A percentile compares a stretch with the other conserved stretches of the same genome.
Evolutionary conservation across 2,888 invertebrate species (phyloP).

Genomic region (Eupithecia centaureata): DNA sequence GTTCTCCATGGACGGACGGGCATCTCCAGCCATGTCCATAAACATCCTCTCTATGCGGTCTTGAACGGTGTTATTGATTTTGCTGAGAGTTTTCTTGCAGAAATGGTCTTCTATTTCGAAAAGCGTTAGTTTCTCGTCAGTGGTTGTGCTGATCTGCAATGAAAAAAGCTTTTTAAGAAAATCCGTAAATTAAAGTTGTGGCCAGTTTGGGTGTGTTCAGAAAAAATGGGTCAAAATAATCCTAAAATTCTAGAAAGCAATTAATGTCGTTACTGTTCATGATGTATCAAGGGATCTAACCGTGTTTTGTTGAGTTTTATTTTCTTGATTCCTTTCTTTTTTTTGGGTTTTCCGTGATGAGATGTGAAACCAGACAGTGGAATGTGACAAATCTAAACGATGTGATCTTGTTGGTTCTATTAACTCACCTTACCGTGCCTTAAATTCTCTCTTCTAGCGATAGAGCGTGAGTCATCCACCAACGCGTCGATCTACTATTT

Average conservation of each 20-base stretch:
- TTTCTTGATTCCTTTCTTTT: background rate
- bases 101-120: constrained; percentile 76
- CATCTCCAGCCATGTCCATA: constrained; percentile 87
- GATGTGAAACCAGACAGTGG: too few relatives aligned
- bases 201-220: background rate
- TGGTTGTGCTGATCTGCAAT: constrained; percentile 67
- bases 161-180: constrained; percentile 1
- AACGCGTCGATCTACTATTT: background rate
- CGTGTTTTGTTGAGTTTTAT: background rate
- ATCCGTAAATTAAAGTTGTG: background rate
- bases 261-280: background rate
- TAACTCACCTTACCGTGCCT: background rate
- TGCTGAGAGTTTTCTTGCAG: constrained; percentile 70
- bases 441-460: too few relatives aligned
- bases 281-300: background rate
- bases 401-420: too few relatives aligned
- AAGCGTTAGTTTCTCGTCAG: constrained; percentile 64
- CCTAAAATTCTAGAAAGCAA: background rate
- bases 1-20: constrained; percentile 75
- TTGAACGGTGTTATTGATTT: constrained; percentile 88
- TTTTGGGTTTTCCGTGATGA: too few relatives aligned
- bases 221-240: background rate
- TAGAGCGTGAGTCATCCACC: background rate
- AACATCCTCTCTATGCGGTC: constrained; percentile 95
- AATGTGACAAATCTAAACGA: too few relatives aligned